phyloP scores from a whole-genome alignment of 2,888 invertebrate species.

The Anodontia alba region DNA sequence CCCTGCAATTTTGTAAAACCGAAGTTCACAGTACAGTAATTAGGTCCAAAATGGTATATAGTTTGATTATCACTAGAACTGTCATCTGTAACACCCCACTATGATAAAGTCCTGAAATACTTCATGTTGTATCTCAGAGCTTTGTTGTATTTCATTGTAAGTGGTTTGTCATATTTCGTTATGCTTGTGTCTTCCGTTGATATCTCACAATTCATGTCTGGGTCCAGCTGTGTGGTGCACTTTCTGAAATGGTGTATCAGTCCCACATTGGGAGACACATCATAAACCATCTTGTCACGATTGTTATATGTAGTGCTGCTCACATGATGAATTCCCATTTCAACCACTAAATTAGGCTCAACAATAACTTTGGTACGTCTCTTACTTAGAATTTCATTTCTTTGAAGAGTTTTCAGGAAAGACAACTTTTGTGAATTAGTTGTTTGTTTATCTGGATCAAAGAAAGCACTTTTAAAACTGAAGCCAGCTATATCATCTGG shows the following conservation, averaged over 20 bases:
- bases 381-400: conserved; percentile 64
- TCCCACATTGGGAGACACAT: conserved; percentile 61
- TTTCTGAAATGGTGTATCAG: conserved; percentile 74
- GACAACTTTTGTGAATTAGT: conserved; percentile 63
- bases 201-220: conserved; percentile 66
- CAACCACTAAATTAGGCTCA: conserved; percentile 68
- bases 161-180: conserved; percentile 61
- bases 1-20: too few relatives aligned
- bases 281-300: conserved; percentile 1
- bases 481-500: conserved; percentile 63
- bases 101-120: conserved; percentile 40
- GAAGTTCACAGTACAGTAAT: too few relatives aligned
- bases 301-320: conserved; percentile 34
- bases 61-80: too few relatives aligned
- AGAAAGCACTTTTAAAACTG: conserved; percentile 77
- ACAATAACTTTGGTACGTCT: conserved; percentile 75
- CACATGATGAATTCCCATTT: conserved; percentile 80
- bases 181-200: conserved; percentile 62
- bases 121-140: conserved; percentile 54
- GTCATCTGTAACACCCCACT: too few relatives aligned
- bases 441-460: conserved; percentile 66
- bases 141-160: conserved; percentile 55
- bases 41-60: too few relatives aligned
- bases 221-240: conserved; percentile 69
- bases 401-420: conserved; percentile 69